Base-by-base conservation (phyloP, 2,888 invertebrate genomes). In the Tinea trinotella region DNA sequence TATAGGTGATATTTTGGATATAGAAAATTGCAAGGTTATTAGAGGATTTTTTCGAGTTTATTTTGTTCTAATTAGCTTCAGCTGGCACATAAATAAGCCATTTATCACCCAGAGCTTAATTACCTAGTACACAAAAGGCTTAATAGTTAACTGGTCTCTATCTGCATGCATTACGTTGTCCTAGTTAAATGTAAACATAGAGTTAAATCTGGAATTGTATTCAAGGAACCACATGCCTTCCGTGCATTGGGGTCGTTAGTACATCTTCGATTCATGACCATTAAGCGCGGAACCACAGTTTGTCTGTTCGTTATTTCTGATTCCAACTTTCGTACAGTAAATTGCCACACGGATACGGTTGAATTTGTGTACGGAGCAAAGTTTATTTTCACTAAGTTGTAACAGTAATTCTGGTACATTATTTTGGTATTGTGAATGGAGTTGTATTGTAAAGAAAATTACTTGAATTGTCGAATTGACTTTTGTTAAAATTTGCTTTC, bases 231-330 rank as follows among this genome's bases (percentile, higher is more conserved):
- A 10, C 46, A 18, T 19, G 18, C 19, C 18, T 46, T 46, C 10
- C 46, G 46, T 46, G 46, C 17, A 46, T 46, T 46, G 46, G n/a
- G 46, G 19, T 46, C 46, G 46, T 46, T 40, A 46, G 19, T 17
- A 19, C 46, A 46, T 46, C 18, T 46, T 46, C 46, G 46, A 46
- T 46, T 46, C 46, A 19, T 46, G 46, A n/a, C 46, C 46, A 19
- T 19, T 46, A 19, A 19, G 19, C 46, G 19, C 19, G 18, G n/a
- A 19, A 46, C 46, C 46, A 19, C 19, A 19, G 46, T 18, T 46
- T 46, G 18, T 19, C 18, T 46, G 46, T 46, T 46, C 46, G 19
- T 46, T 46, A 46, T 46, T 46, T 17, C 17, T 9, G 44, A 44
- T 17, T n/a, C 17, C 7, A 46, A 46, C 46, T 40, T 40, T 40